Evolutionary conservation across 2,888 invertebrate genomes (phyloP).

Genomic region (Heteromurus nitidus): DNA sequence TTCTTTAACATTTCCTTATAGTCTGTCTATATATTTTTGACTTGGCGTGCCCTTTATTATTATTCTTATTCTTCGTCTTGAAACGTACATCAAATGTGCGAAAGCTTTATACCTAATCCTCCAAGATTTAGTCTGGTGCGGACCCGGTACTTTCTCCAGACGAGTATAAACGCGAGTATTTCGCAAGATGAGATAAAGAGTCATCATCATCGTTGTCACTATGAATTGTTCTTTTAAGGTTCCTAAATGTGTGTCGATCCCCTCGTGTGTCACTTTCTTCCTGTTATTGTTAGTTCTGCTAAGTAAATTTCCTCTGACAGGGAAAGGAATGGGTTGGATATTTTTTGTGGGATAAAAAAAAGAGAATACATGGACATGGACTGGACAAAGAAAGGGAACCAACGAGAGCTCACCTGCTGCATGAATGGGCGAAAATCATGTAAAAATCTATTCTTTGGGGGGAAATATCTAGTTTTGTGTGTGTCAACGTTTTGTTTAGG

Average conservation of each 20-base stretch:
- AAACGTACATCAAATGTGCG: too few relatives aligned
- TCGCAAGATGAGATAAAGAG: background rate
- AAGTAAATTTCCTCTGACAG: slow-evolving; percentile 21
- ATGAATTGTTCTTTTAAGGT: slow-evolving; percentile 44
- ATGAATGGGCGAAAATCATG: slow-evolving; percentile 4
- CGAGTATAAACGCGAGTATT: background rate
- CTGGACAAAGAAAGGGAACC: background rate
- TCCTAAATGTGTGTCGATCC: slow-evolving; percentile 36
- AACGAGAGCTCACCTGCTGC: slow-evolving; percentile 15
- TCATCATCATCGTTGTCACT: slow-evolving; percentile 21
- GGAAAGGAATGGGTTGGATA: background rate
- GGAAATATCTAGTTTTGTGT: background rate
- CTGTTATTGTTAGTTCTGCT: background rate
- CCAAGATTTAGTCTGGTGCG: too few relatives aligned
- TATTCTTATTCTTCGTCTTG: too few relatives aligned
- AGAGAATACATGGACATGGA: background rate
- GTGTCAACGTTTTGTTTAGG: too few relatives aligned
- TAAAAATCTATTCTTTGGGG: slow-evolving; percentile 1
- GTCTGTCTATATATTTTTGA: too few relatives aligned
- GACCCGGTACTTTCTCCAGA: too few relatives aligned
- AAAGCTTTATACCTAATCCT: too few relatives aligned
- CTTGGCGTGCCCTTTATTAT: too few relatives aligned
- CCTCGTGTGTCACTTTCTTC: slow-evolving; percentile 42
- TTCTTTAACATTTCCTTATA: too few relatives aligned
- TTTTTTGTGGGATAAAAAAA: background rate